Evolutionary conservation across 2,797 vertebrate species (phyloP).

Genomic region (Rhincodon typus): DNA sequence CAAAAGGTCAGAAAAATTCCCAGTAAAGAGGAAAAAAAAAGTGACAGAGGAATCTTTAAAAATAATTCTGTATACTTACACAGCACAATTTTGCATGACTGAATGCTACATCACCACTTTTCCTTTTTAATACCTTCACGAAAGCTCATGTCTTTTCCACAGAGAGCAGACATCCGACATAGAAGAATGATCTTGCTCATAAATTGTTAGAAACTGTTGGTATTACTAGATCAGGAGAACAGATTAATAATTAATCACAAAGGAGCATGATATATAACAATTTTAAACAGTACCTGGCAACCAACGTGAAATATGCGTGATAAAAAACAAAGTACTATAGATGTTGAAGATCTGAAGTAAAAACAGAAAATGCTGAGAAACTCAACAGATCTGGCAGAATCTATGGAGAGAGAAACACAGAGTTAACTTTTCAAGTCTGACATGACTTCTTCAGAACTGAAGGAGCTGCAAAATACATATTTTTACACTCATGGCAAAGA

Average conservation of each 20-base stretch:
- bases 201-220: conserved; percentile 22
- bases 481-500: too few species aligned
- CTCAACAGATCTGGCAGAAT: too few species aligned
- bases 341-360: too few species aligned
- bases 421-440: too few species aligned
- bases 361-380: too few species aligned
- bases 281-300: conserved; percentile 5
- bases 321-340: too few species aligned
- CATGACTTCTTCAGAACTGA: too few species aligned
- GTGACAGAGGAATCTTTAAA: background rate
- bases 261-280: conserved; percentile 5
- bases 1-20: background rate
- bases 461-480: too few species aligned
- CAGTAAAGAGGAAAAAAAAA: background rate
- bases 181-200: conserved; percentile 25
- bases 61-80: background rate
- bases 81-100: background rate
- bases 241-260: conserved; percentile 18
- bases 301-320: background rate
- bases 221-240: conserved; percentile 1
- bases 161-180: background rate
- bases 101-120: background rate
- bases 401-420: too few species aligned
- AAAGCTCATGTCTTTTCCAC: background rate
- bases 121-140: background rate